phyloP scores from a whole-genome alignment of 2,888 invertebrate genomes.

The Drosophila setosimentum region DNA sequence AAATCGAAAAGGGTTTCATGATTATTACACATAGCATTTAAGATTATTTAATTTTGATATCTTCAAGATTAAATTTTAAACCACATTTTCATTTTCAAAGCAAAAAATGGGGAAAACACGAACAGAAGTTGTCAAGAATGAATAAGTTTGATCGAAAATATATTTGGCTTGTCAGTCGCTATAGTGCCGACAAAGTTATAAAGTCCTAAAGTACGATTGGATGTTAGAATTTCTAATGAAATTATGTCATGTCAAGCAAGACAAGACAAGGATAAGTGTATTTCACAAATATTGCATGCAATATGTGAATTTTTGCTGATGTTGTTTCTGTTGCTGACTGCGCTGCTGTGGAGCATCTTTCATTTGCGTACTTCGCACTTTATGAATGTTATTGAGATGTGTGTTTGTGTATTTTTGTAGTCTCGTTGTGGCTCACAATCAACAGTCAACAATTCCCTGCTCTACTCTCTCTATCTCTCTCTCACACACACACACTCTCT shows the following conservation, averaged over 20 bases:
- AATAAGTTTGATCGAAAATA: neutral
- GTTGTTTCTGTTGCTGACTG: conserved; percentile 1
- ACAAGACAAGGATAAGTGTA: conserved; percentile 9
- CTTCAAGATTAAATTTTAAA: neutral
- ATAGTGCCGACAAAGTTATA: conserved; percentile 1
- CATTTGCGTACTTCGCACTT: conserved; percentile 43
- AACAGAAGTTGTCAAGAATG: neutral
- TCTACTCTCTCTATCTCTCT: conserved; percentile 14
- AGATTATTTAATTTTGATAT: neutral
- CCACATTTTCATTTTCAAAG: neutral
- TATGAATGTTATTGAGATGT: conserved; percentile 43
- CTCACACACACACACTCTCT: neutral
- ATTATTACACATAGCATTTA: neutral
- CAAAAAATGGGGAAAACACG: neutral
- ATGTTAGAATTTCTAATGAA: conserved; percentile 26
- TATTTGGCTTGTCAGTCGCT: neutral
- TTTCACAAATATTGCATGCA: conserved; percentile 19
- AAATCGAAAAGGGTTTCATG: fast-evolving
- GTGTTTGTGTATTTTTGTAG: neutral
- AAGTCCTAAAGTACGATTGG: neutral
- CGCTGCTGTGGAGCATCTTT: conserved; percentile 14
- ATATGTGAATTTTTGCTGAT: neutral
- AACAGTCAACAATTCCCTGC: conserved; percentile 56
- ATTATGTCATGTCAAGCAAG: conserved; percentile 9
- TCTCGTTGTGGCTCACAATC: conserved; percentile 61